Evolutionary conservation across 2,797 vertebrate species (phyloP).

Genomic region (Gobio occitaniae): DNA sequence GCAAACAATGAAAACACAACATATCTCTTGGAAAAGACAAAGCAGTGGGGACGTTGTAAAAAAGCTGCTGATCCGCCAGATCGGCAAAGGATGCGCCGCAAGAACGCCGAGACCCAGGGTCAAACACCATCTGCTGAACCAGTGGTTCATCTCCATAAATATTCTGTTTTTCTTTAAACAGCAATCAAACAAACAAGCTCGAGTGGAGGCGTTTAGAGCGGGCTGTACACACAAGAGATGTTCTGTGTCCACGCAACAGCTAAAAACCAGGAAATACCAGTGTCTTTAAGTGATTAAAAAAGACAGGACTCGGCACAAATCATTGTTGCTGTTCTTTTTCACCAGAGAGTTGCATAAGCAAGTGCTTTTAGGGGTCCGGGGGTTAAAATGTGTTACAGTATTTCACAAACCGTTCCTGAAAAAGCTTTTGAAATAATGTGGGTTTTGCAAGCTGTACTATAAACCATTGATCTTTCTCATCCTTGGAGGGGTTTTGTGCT

Average conservation of each 20-base stretch:
- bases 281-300: constrained; percentile 66
- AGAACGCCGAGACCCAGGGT: constrained; percentile 51
- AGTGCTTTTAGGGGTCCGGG: constrained; percentile 12
- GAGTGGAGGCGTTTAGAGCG: constrained; percentile 1
- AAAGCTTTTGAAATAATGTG: constrained; percentile 28
- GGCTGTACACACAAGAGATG: constrained; percentile 14
- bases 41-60: constrained; percentile 3
- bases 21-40: neutral
- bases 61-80: constrained; percentile 50
- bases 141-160: constrained; percentile 53
- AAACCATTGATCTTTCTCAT: constrained; percentile 17
- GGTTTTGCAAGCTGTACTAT: constrained; percentile 10
- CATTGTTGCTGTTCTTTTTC: constrained; percentile 44
- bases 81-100: constrained; percentile 23
- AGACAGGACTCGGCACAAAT: constrained; percentile 68
- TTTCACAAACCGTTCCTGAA: constrained; percentile 5
- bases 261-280: constrained; percentile 71
- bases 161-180: constrained; percentile 46
- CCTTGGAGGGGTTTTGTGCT: neutral
- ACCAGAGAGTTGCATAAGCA: constrained; percentile 28
- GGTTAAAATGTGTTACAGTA: constrained; percentile 38
- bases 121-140: constrained; percentile 63
- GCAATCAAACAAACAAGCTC: constrained; percentile 25
- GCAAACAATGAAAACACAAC: constrained; percentile 8
- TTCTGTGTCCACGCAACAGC: constrained; percentile 5